Evolutionary conservation across 2,113 vertebrate genomes (phyloP), one percentile per base, ranked within the genome.

Genomic region (Sinocyclocheilus maitianheensis): DNA sequence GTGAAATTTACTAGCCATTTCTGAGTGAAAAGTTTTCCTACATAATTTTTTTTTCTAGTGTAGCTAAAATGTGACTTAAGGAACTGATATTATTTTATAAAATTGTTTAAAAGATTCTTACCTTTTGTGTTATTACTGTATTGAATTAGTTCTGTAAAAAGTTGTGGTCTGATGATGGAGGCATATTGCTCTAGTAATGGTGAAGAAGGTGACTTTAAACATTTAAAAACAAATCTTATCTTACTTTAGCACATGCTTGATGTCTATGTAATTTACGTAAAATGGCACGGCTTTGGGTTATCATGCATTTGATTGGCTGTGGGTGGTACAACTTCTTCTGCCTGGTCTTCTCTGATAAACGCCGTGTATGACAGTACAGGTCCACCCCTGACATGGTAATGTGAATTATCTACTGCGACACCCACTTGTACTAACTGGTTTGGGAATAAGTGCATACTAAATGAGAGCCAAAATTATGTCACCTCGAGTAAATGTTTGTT

Each of bases 291-390:
- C 74, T 84, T 76, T 80, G 77, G 60, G 11, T 55, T 5, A 76
- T 43, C 71, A 1, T 30, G 74, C 69, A 10, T 88, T 77, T 87
- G 75, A 89, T 84, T 88, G 89, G 91, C 58, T 84, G 86, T 82
- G 86, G 72, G 86, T 77, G 86, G 62, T 81, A 60, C 65, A 80
- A 80, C 53, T n/a, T 81, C 55, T 85, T 48, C 77, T 86, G 87
- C 81, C 91, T 95, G 94, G 60, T 74, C 37, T 86, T 76, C 84
- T 85, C 87, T 92, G 94, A 95, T 95, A 94, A 94, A 90, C 89
- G 78, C 86, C 60, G 81, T 74, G 85, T 81, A 51, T 18, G 48
- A 77, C 76, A 37, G 63, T 37, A 51, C 80, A 53, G 43, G 46
- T 16, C 81, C 65, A 55, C 63, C 81, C 63, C 46, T 82, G 18